Evolutionary conservation across 2,113 vertebrate genomes (phyloP).

Genomic region (Charadrius vociferus): DNA sequence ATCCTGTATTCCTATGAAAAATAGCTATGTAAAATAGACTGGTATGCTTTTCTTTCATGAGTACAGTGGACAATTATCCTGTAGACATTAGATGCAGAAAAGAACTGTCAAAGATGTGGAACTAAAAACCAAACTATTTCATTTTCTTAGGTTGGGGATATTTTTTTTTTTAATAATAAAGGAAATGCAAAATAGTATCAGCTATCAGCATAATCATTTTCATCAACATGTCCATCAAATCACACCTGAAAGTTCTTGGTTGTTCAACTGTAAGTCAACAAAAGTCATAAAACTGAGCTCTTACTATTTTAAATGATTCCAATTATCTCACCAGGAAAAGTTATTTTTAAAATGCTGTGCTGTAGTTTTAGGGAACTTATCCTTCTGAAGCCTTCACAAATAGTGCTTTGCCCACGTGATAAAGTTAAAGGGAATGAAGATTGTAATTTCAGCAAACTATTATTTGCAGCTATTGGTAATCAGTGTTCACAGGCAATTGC

Average conservation of each 20-base stretch:
- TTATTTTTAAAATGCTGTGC: not conserved
- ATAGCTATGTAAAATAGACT: not conserved
- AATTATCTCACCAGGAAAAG: not conserved
- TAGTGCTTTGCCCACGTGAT: not conserved
- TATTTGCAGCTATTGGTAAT: not conserved
- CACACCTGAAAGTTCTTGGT: not conserved
- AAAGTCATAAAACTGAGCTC: not conserved
- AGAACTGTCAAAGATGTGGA: not conserved
- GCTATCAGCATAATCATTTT: not conserved
- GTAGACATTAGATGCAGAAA: not conserved
- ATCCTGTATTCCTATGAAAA: not conserved
- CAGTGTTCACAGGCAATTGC: not conserved
- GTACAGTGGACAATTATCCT: not conserved
- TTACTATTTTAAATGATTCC: not conserved
- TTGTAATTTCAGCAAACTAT: not conserved
- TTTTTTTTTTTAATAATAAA: not conserved
- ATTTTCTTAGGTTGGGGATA: not conserved
- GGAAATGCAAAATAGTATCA: not conserved
- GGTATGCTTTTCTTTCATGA: not conserved
- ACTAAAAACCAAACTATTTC: not conserved
- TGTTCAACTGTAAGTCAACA: not conserved
- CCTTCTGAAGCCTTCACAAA: not conserved
- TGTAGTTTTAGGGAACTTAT: not conserved
- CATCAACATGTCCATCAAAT: not conserved
- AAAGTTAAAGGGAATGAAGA: not conserved